These are phyloP conservation scores for Lagenorhynchus albirostris DNA, from an alignment of 2,113 vertebrate genomes.

Conservation along the genomic window DNA sequence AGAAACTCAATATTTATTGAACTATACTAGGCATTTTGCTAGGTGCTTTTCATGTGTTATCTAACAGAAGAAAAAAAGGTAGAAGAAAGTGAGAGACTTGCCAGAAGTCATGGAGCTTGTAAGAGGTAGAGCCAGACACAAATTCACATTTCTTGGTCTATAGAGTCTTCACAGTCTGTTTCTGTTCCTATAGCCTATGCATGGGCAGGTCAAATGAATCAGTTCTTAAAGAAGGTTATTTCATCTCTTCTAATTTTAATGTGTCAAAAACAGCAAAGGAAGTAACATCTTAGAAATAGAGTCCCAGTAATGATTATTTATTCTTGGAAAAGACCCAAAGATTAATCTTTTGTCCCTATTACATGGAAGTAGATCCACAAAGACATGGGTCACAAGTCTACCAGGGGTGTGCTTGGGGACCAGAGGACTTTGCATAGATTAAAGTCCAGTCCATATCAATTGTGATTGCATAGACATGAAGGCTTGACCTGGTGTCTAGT, in stretches of 20 bases:
- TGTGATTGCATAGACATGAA: constrained; percentile 17
- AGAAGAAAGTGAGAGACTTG: neutral
- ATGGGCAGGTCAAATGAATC: neutral
- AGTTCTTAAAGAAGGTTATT: neutral
- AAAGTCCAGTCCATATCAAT: neutral
- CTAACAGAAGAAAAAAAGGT: neutral
- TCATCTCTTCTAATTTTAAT: neutral
- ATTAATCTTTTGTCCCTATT: neutral
- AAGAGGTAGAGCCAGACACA: neutral
- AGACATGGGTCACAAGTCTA: neutral
- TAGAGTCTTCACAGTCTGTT: neutral
- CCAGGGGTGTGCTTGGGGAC: neutral
- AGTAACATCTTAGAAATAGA: neutral
- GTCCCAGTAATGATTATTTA: neutral
- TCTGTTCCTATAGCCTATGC: neutral
- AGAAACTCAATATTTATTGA: neutral
- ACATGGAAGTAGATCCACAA: neutral
- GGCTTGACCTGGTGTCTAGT: constrained; percentile 34
- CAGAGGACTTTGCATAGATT: neutral
- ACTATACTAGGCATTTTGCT: neutral
- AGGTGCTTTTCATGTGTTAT: neutral
- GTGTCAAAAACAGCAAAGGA: neutral
- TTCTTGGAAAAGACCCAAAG: neutral
- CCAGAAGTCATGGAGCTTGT: neutral
- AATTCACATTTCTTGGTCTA: neutral